Evolutionary conservation across 2,888 invertebrate genomes (phyloP), one percentile per base, ranked within the genome.

Genomic region (Belgica antarctica): DNA sequence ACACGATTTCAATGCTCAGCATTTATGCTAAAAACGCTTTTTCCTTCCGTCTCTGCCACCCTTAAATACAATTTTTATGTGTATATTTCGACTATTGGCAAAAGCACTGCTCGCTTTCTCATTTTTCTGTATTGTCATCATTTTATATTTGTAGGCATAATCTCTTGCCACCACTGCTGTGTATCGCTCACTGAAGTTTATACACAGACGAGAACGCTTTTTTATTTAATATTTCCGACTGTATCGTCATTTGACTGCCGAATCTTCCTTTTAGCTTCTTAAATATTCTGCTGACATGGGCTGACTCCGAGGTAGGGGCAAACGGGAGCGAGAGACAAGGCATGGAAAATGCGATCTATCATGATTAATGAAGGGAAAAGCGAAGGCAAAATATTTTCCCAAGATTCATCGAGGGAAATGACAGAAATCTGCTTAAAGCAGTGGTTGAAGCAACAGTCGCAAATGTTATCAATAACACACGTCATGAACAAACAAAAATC

Each of bases 121-220:
- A n/a, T n/a, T 36, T 62, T 65, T 65, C 17, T 66, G 65, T 68
- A 68, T 68, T 57, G 57, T 68, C 68, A 68, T 68, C 68, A 68
- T 68, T 68, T 68, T 57, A 68, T 68, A 57, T 68, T n/a, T 62
- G 41, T n/a, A 62, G 62, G 27, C 47, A 41, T 31, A 52, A 52
- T 52, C 52, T 52, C 52, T n/a, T n/a, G n/a, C n/a, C 22, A 10
- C 19, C 52, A 52, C 52, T 22, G 22, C n/a, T n/a, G n/a, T n/a
- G n/a, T 22, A 52, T 52, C 52, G 52, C 52, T 12, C 34, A 15
- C 52, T 52, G 46, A 65, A 63, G 27, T 59, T 27, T 12, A 10
- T 27, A 59, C 59, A 25, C 25, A 59, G 25, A 59, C 22, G 59
- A n/a, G n/a, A 59, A 59, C 8, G 25, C n/a, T 59, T 59, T 27